A percentile compares a stretch with the other conserved stretches of the same genome.
Conservation (phyloP, 2,888 invertebrate genomes). For the Thera obeliscata region DNA sequence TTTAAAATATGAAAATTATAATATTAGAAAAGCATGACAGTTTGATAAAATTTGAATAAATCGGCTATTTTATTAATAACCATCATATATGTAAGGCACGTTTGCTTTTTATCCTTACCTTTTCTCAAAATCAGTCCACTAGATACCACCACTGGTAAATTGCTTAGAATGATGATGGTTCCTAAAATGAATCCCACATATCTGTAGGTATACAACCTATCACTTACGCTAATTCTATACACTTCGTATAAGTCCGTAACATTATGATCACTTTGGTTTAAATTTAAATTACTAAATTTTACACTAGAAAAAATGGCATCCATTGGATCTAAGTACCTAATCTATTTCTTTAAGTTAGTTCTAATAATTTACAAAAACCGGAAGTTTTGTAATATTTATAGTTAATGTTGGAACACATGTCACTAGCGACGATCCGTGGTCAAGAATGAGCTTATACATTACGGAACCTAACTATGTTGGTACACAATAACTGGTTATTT, state of each 20-base stretch:
- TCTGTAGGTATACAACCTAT: slow-evolving; percentile 79
- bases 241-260: slow-evolving; percentile 66
- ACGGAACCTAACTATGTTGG: slow-evolving; percentile 53
- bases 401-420: slow-evolving; percentile 51
- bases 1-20: too few relatives aligned
- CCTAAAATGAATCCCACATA: slow-evolving; percentile 84
- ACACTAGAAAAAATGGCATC: slow-evolving; percentile 56
- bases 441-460: slow-evolving; percentile 63
- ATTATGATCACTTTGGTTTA: slow-evolving; percentile 56
- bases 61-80: too few relatives aligned
- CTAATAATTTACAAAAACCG: neutral
- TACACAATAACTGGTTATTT: slow-evolving; percentile 55
- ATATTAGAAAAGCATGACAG: too few relatives aligned
- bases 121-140: slow-evolving; percentile 86
- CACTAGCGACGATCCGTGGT: slow-evolving; percentile 55
- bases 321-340: slow-evolving; percentile 42
- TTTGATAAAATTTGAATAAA: too few relatives aligned
- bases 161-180: slow-evolving; percentile 82
- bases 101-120: slow-evolving; percentile 66
- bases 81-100: neutral
- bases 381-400: neutral
- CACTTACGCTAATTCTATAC: slow-evolving; percentile 62
- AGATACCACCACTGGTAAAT: slow-evolving; percentile 86
- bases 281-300: slow-evolving; percentile 29
- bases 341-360: neutral